A percentile compares a stretch with the other conserved stretches of the same genome.
Evolutionary conservation across 2,113 vertebrate species (phyloP).

Genomic region (Stictonetta naevosa): DNA sequence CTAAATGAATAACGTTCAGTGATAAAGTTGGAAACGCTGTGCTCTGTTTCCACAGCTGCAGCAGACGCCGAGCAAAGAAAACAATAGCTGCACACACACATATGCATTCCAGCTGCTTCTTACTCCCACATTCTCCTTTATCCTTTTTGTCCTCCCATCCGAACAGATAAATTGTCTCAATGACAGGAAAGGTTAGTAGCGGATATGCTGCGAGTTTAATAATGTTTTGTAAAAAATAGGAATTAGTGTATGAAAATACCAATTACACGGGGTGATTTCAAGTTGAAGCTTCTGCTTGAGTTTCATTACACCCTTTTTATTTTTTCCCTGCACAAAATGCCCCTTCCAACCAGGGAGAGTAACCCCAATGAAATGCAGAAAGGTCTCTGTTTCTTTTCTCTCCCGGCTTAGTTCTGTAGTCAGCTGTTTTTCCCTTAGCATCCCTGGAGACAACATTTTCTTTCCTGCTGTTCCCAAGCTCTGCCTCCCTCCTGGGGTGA

Average conservation of each 20-base stretch:
- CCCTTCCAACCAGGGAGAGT: background rate
- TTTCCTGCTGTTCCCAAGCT: background rate
- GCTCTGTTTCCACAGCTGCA: constrained; percentile 48
- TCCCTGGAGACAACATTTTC: background rate
- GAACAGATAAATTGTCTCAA: background rate
- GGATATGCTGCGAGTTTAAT: background rate
- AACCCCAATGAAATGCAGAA: background rate
- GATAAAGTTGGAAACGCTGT: background rate
- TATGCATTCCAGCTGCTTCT: constrained; percentile 44
- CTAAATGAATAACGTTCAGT: background rate
- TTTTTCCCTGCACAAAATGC: background rate
- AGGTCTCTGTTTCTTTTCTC: background rate
- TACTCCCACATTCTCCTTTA: background rate
- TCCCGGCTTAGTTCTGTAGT: background rate
- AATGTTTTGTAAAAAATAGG: background rate
- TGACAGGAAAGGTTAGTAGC: background rate
- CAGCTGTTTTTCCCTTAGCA: background rate
- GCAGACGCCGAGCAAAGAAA: background rate
- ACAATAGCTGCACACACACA: constrained; percentile 1
- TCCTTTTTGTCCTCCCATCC: background rate
- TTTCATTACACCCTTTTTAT: background rate
- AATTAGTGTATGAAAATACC: background rate
- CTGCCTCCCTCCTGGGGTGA: background rate
- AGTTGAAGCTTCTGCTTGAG: background rate
- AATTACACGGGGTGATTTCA: background rate